Evolutionary conservation across 1,140 invertebrate species (phyloP), one percentile per base, ranked within the genome.

Genomic region (Papilio helenus): DNA sequence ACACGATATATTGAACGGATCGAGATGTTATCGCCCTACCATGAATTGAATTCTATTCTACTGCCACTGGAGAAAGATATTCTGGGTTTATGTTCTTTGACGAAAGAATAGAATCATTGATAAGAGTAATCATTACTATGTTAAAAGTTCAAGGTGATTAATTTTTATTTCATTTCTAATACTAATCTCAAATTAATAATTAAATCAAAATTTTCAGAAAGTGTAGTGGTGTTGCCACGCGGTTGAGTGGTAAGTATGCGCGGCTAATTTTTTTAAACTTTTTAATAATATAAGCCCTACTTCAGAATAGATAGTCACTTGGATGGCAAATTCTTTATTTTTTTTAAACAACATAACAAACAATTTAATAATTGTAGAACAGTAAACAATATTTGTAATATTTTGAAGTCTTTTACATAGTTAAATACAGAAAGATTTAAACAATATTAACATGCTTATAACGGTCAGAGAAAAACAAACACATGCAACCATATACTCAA

Each of bases 1-100:
- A 68, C 61, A 68, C 61, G 61, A 68, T 68, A 68, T 68, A 68
- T 68, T 68, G 61, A 34, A 68, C 34, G 61, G 61, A 68, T 68
- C 61, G 61, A 68, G 61, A 68, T 68, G 61, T 68, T 68, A 68
- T 68, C 61, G 26, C 14, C 61, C 26, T 14, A 68, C 61, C 26
- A 26, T 68, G 61, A 68, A 68, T 29, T 29, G 61, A 16, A 68
- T 68, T 68, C 61, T 29, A 68, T 68, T 68, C 23, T 29, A 29
- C 12, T 68, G 23, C 61, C 3, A 68, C 12, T 68, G 26, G 5
- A 34, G 26, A 68, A 68, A 68, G 61, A 26, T 68, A 68, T 68
- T 65, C 34, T 34, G 26, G 61, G 26, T 68, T 68, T 29, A 68
- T 12, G 14, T 68, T 29, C 61, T 68, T 68, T 68, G 58, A 20